These are phyloP conservation scores for Acrobasis consociella DNA, from an alignment of 2,888 invertebrate species.

Conservation along the genomic window DNA sequence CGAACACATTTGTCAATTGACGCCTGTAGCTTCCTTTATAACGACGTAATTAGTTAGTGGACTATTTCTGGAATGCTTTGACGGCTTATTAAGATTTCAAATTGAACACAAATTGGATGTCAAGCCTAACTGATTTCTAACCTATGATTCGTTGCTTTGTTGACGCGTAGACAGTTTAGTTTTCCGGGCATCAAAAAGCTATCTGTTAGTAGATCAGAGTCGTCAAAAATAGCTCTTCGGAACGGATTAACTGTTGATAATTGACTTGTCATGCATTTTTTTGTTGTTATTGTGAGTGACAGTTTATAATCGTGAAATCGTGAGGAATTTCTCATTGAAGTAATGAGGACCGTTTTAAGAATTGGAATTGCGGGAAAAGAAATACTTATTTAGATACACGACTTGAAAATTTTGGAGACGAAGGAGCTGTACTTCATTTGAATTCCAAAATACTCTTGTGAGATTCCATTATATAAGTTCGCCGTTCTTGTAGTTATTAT, in stretches of 20 bases:
- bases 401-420: not conserved
- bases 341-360: not conserved
- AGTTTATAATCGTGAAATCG: constrained; percentile 13
- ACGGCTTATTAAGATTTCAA: constrained; percentile 81
- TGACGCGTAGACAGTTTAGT: constrained; percentile 68
- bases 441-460: not conserved
- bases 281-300: constrained; percentile 11
- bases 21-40: constrained; percentile 55
- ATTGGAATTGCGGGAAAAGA: not conserved
- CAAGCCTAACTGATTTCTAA: constrained; percentile 74
- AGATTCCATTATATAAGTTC: too few species aligned
- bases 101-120: constrained; percentile 81
- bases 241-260: constrained; percentile 25
- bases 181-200: constrained; percentile 76
- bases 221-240: constrained; percentile 24
- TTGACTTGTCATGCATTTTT: constrained; percentile 16
- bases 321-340: constrained; percentile 17
- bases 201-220: constrained; percentile 51
- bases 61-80: constrained; percentile 78
- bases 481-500: too few species aligned
- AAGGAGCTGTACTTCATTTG: not conserved
- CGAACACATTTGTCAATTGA: constrained; percentile 81
- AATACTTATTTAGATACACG: not conserved
- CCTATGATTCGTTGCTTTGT: constrained; percentile 48
- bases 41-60: constrained; percentile 73